phyloP scores from a whole-genome alignment of 2,113 vertebrate genomes.

The Labeo catla region DNA sequence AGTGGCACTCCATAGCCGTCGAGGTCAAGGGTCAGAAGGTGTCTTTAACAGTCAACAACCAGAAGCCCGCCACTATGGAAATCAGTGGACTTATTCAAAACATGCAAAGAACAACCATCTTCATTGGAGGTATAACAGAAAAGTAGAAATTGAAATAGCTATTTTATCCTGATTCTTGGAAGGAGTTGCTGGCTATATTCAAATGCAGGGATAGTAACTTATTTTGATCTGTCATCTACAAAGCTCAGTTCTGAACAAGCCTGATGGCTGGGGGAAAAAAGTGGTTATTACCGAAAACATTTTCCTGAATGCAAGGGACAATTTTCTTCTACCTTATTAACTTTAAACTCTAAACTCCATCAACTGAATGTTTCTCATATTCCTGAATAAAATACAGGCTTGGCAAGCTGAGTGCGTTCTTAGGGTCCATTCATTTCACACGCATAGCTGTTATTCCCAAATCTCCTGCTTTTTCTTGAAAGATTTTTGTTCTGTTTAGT shows the following conservation, averaged over 20 bases:
- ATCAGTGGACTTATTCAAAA: slow-evolving; percentile 73
- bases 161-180: not conserved
- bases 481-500: not conserved
- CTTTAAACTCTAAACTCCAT: slow-evolving; percentile 16
- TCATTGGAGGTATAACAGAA: slow-evolving; percentile 80
- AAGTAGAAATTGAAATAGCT: not conserved
- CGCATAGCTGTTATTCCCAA: slow-evolving; percentile 4
- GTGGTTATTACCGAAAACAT: slow-evolving; percentile 34
- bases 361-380: not conserved
- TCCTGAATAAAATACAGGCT: slow-evolving; percentile 24
- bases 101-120: slow-evolving; percentile 75
- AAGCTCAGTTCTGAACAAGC: slow-evolving; percentile 3
- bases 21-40: slow-evolving; percentile 79
- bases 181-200: not conserved
- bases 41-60: slow-evolving; percentile 78
- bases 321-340: slow-evolving; percentile 34
- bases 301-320: slow-evolving; percentile 5
- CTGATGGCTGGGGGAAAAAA: slow-evolving; percentile 19
- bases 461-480: not conserved
- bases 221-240: slow-evolving; percentile 6
- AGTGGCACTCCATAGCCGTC: slow-evolving; percentile 83
- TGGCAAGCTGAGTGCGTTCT: not conserved
- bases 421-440: slow-evolving; percentile 19
- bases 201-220: not conserved
- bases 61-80: slow-evolving; percentile 69